phyloP scores from a whole-genome alignment of 2,888 invertebrate genomes.

The Theretra japonica region DNA sequence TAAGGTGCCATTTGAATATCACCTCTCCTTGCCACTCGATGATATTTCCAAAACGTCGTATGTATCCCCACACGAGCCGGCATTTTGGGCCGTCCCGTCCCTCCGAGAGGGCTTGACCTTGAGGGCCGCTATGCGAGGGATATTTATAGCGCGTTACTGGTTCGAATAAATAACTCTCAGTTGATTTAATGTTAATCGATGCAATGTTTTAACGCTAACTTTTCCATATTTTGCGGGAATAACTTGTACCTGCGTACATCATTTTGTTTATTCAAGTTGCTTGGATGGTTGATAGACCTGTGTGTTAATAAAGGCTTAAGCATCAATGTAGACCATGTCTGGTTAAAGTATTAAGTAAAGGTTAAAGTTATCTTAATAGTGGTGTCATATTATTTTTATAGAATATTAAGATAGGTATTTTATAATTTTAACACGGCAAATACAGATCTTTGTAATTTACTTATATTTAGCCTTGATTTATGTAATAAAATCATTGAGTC shows the following conservation, averaged over 20 bases:
- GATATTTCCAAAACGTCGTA: not conserved
- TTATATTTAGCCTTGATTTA: no score
- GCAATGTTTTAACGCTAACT: conserved; percentile 25
- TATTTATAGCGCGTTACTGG: conserved; percentile 14
- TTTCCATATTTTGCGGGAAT: conserved; percentile 17
- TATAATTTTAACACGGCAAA: no score
- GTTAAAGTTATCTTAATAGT: no score
- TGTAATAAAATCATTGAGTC: no score
- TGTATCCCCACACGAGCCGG: not conserved
- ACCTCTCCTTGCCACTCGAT: no score
- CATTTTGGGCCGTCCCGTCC: not conserved
- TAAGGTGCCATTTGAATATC: not conserved
- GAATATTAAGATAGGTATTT: no score
- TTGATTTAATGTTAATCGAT: conserved; percentile 27
- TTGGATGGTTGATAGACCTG: not conserved
- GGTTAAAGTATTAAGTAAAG: no score
- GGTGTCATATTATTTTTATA: no score
- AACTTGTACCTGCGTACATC: conserved; percentile 1
- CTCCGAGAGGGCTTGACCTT: conserved; percentile 17
- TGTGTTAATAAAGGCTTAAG: not conserved
- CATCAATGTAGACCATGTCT: no score
- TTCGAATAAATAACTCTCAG: conserved; percentile 13
- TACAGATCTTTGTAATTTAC: no score
- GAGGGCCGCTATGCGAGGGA: conserved; percentile 14
- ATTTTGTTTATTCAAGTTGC: not conserved